Evolutionary conservation across 2,797 vertebrate genomes (phyloP), one percentile per base, ranked within the genome.

Genomic region (Rhynchonycteris naso): DNA sequence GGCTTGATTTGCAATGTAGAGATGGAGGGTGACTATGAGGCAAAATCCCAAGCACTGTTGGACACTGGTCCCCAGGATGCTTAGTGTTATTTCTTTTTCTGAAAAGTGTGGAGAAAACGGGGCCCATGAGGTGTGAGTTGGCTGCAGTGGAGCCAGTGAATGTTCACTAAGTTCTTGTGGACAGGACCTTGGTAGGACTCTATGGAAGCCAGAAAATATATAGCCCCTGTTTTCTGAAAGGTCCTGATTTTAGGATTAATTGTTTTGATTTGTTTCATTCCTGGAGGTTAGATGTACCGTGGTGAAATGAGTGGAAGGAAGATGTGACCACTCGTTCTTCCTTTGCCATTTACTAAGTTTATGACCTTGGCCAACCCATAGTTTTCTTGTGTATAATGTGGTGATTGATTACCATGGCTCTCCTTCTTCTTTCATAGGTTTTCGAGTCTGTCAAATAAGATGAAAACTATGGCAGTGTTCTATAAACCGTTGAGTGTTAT

Each of bases 41-140:
- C 1, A 18, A 13, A 47, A 38, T 38, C 19, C 30, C 6, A 7
- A 28, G 5, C n/a, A 5, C 19, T 22, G 18, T 56, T 47, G 80
- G 65, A 35, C 19, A 28, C 2, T 18, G 19, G 43, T 78, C 28
- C 18, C 63, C 12, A 13, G 26, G 35, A 19, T 30, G 26, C 18
- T 56, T 81, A 30, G 59, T 68, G 91, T 95, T 61, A 5, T 68
- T 88, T 65, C 82, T 83, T 76, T 83, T 61, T 43, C 75, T 76
- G 24, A 61, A 80, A 86, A 79, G 69, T 50, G 65, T 66, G 28
- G 24, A 26, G 69, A 54, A 68, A 68, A 9, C 35, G 11, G 78
- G 38, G 11, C 21, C 30, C 4, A 15, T 5, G 0, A 79, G 71
- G 58, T 47, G 30, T 12, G 35, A 19, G 65, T 81, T 65, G 85